Conservation (phyloP, 2,113 vertebrate species). For the Percina caprodes region DNA sequence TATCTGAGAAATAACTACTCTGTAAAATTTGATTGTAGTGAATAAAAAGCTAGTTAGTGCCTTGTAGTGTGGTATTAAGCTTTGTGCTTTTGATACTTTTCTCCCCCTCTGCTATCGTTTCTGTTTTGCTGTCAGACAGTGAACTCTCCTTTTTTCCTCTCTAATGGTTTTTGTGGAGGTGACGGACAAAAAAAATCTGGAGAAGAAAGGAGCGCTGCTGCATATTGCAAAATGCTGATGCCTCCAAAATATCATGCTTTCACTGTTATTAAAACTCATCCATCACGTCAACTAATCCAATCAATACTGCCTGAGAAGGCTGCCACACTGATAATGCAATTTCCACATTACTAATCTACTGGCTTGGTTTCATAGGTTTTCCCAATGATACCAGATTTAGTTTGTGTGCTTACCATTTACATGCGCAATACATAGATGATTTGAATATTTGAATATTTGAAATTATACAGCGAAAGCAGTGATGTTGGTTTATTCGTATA, state of each 20-base stretch:
- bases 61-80: neutral
- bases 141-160: conserved; percentile 22
- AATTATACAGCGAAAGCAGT: conserved; percentile 11
- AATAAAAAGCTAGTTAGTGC: neutral
- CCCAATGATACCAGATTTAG: conserved; percentile 43
- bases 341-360: conserved; percentile 66
- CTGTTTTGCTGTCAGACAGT: conserved; percentile 18
- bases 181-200: conserved; percentile 15
- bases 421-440: neutral
- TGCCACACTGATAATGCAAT: conserved; percentile 62
- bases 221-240: conserved; percentile 58
- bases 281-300: conserved; percentile 71
- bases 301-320: conserved; percentile 60
- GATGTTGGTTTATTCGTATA: neutral
- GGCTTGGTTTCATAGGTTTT: conserved; percentile 49
- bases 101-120: neutral
- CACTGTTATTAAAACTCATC: conserved; percentile 75
- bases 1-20: neutral
- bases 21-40: neutral
- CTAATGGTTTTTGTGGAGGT: conserved; percentile 19
- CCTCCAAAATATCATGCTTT: conserved; percentile 60
- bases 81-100: conserved; percentile 8
- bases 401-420: conserved; percentile 15
- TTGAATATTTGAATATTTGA: neutral
- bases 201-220: conserved; percentile 23